Percentiles rank a stretch among this genome's conserved stretches.
Conservation (phyloP, 1,140 invertebrate genomes). For the Pseudoatta argentina region DNA sequence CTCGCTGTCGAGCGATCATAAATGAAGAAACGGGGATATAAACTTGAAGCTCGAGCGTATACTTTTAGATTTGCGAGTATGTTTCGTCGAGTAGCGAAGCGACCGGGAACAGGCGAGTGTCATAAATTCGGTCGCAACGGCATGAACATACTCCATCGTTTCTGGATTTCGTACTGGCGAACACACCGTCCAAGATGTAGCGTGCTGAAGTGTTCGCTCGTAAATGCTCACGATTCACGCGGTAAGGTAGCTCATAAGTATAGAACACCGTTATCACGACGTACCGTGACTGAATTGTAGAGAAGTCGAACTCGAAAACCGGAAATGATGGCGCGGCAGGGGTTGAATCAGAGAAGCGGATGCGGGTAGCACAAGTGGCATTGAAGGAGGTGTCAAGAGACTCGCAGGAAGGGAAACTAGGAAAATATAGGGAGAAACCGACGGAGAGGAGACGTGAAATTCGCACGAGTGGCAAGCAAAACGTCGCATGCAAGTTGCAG, state of each 20-base stretch:
- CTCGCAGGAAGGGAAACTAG: background rate
- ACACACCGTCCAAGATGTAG: constrained; percentile 28
- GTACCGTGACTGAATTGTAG: constrained; percentile 56
- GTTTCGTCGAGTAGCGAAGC: background rate
- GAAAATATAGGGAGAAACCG: constrained; percentile 20
- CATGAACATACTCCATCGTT: constrained; percentile 35
- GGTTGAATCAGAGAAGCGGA: background rate
- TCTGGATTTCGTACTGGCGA: constrained; percentile 11
- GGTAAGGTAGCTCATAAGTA: constrained; percentile 56
- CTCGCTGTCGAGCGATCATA: background rate
- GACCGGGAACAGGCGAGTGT: background rate
- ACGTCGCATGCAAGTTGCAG: background rate
- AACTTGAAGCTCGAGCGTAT: background rate
- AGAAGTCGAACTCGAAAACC: constrained; percentile 44
- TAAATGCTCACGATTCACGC: constrained; percentile 71
- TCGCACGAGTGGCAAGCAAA: background rate
- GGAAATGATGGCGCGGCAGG: constrained; percentile 45
- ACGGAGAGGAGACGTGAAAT: constrained; percentile 7
- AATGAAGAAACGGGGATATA: constrained; percentile 29
- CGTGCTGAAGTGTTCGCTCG: constrained; percentile 58
- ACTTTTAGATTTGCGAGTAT: constrained; percentile 35
- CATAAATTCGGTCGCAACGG: constrained; percentile 32
- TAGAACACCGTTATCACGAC: constrained; percentile 68
- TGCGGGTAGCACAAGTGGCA: background rate
- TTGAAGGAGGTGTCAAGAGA: background rate